phyloP scores from a whole-genome alignment of 2,888 invertebrate genomes.

The Eupithecia tripunctaria region DNA sequence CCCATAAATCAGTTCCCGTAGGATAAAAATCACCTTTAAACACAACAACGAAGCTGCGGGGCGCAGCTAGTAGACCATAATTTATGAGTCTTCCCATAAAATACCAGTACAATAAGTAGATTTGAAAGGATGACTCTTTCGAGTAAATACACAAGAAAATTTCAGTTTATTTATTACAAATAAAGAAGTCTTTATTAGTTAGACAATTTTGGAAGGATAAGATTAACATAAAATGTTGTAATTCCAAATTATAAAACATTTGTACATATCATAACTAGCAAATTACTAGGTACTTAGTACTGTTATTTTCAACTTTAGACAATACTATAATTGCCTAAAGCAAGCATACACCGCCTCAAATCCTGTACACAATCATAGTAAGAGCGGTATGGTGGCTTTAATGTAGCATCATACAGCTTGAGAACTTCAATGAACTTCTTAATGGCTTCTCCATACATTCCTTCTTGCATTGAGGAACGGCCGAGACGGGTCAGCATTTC shows the following conservation, averaged over 20 bases:
- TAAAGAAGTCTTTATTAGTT: background rate
- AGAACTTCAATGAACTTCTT: slow-evolving; percentile 87
- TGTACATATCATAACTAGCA: background rate
- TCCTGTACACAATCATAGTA: slow-evolving; percentile 90
- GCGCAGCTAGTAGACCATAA: too few species aligned
- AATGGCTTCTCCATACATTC: slow-evolving; percentile 86
- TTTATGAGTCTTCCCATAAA: background rate
- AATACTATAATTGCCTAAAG: slow-evolving; percentile 86
- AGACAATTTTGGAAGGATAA: background rate
- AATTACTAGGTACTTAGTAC: background rate
- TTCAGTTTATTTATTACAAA: background rate
- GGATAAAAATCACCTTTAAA: too few species aligned
- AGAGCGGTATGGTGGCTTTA: slow-evolving; percentile 89
- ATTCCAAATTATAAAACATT: background rate
- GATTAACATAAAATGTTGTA: background rate
- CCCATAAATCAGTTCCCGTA: too few species aligned
- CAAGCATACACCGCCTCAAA: slow-evolving; percentile 87
- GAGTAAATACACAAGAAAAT: background rate
- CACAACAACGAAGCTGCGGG: too few species aligned
- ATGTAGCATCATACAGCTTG: slow-evolving; percentile 86
- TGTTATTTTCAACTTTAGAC: slow-evolving; percentile 28
- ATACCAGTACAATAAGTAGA: too few species aligned
- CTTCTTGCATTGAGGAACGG: slow-evolving; percentile 85
- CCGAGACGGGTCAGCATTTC: slow-evolving; percentile 87
- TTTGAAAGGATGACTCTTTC: background rate